Base-by-base conservation (phyloP, 2,113 vertebrate species). In the Merops nubicus region DNA sequence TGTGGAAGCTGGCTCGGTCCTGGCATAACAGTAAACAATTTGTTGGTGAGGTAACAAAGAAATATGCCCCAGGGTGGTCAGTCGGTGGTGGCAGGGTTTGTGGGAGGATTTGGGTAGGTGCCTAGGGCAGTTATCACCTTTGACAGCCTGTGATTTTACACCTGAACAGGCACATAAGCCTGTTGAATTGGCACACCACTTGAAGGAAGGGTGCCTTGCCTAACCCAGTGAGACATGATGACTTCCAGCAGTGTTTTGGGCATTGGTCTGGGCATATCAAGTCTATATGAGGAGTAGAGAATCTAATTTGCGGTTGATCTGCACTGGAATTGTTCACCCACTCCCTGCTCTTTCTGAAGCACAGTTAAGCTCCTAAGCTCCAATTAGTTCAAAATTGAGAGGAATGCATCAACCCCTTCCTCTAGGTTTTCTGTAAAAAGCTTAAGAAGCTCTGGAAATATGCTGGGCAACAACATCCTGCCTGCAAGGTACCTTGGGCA, bases 191-290 rank as follows among this genome's bases (percentile, higher is more conserved):
- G 31, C 42, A 72, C 23, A 70, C 8, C 13, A 26, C 23, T 72
- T 19, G 23, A 86, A 93, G 38, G n/a, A 89, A 91, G 38, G n/a
- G 6, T 63, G 48, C 13, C 38, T 42, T 80, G 10, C 34, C 68
- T 64, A 59, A 68, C 9, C 14, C 57, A 59, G 0, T 54, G 68
- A 80, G 38, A 76, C 21, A 17, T 9, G 56, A 12, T 0, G 0
- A 70, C 33, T 48, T 43, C 33, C 21, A 67, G 21, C 18, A 65
- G 28, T 19, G 22, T 70, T 82, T 14, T 48, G 23, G 26, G 23
- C 15, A 20, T 91, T 67, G 22, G 51, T 6, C 29, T 75, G 5
- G 65, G 69, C 38, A 59, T 31, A 10, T 14, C 31, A 25, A 74
- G 22, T 31, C 29, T 85, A 63, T 59, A 85, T 36, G 34, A 88